Conservation (phyloP, 2,888 invertebrate genomes). For the Bibio marci region DNA sequence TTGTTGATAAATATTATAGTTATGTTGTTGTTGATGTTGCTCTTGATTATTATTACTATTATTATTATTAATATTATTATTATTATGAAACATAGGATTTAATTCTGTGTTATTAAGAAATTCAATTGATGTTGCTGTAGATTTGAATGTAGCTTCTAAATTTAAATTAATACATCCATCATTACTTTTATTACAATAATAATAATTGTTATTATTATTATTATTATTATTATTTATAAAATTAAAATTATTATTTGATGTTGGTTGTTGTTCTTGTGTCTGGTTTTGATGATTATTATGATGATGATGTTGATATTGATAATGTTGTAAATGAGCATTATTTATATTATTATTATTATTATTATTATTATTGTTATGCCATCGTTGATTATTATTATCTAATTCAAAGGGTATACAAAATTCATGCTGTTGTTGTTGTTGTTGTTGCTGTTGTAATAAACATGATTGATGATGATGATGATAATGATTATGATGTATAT, state of each 20-base stretch:
- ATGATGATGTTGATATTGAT: not conserved
- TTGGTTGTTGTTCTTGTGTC: no score
- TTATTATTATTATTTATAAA: not conserved
- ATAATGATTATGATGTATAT: not conserved
- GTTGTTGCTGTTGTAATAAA: no score
- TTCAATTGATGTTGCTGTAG: conserved; percentile 5
- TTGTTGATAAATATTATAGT: not conserved
- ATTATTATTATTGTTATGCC: no score
- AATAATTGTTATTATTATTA: not conserved
- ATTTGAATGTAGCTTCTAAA: not conserved
- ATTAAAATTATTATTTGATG: conserved; percentile 5
- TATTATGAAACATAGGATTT: no score
- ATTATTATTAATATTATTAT: conserved; percentile 27
- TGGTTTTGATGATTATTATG: not conserved
- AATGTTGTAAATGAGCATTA: no score
- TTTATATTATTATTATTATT: no score
- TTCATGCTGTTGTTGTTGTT: no score
- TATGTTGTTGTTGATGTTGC: no score
- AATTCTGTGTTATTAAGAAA: no score
- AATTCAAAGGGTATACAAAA: no score
- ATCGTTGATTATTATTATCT: no score
- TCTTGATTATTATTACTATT: conserved; percentile 15
- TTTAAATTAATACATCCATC: not conserved
- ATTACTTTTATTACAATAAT: conserved; percentile 16
- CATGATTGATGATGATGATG: not conserved